Conservation (phyloP, 2,113 vertebrate genomes). For the Tretioscincus oriximinensis region DNA sequence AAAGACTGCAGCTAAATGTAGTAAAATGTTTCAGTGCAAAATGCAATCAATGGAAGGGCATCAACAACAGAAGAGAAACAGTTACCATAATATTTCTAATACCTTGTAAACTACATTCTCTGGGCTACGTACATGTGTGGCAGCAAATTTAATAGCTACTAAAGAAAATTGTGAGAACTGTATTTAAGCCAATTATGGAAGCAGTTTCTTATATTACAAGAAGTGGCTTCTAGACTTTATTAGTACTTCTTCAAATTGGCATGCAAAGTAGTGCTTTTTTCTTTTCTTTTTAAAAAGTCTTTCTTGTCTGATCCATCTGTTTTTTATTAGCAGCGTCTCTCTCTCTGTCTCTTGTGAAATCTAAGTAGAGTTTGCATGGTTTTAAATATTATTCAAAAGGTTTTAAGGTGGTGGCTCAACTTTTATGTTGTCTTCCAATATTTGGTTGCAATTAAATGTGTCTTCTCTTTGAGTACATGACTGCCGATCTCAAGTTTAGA, state of each 20-base stretch:
- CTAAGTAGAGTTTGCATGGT: constrained; percentile 22
- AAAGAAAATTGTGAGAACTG: background rate
- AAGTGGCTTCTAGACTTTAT: background rate
- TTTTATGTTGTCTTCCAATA: constrained; percentile 25
- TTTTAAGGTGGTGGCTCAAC: constrained; percentile 22
- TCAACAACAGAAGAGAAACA: constrained; percentile 43
- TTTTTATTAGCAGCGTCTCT: constrained; percentile 37
- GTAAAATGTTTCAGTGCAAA: constrained; percentile 40
- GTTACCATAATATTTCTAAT: constrained; percentile 41
- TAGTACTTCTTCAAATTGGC: constrained; percentile 12
- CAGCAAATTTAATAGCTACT: constrained; percentile 19
- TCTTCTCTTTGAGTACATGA: background rate
- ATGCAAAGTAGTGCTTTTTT: constrained; percentile 13
- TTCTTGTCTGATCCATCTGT: constrained; percentile 29
- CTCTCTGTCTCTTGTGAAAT: background rate
- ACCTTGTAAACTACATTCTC: constrained; percentile 11
- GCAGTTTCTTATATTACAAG: constrained; percentile 9
- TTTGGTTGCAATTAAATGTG: background rate
- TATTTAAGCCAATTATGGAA: constrained; percentile 17
- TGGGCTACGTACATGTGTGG: background rate
- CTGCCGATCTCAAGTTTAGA: background rate
- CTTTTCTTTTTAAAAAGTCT: constrained; percentile 9
- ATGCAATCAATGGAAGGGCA: constrained; percentile 28
- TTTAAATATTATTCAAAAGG: constrained; percentile 20
- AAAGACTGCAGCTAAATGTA: constrained; percentile 31